Conservation (phyloP, 2,888 invertebrate genomes). For the Tetropium fuscum region DNA sequence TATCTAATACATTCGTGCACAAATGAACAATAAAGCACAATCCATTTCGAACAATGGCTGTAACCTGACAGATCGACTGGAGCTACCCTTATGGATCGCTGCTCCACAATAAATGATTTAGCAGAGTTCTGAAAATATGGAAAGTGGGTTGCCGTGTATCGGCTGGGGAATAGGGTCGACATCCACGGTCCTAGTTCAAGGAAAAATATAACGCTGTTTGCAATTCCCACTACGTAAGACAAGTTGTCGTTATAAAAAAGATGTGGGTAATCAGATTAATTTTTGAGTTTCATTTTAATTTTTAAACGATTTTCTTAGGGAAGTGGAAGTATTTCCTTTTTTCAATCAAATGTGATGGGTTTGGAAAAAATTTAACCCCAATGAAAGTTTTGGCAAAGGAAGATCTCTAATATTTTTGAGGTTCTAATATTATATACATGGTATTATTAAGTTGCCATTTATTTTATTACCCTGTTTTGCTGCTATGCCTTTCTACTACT, state of each 20-base stretch:
- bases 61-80: slow-evolving; percentile 47
- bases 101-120: slow-evolving; percentile 56
- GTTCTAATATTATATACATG: no score
- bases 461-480: no score
- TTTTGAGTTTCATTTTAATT: no score
- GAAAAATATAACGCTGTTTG: slow-evolving; percentile 13
- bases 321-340: no score
- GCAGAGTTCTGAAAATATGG: slow-evolving; percentile 59
- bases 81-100: slow-evolving; percentile 49
- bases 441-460: no score
- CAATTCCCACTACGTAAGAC: background rate
- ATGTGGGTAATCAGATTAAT: no score
- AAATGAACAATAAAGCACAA: slow-evolving; percentile 56
- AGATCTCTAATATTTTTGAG: no score
- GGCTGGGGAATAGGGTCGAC: slow-evolving; percentile 18
- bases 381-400: no score
- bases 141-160: slow-evolving; percentile 59
- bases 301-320: no score
- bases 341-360: no score
- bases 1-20: slow-evolving; percentile 53
- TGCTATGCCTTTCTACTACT: no score
- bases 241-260: background rate
- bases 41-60: slow-evolving; percentile 52
- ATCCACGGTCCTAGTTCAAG: background rate
- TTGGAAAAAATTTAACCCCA: no score